These are phyloP conservation scores for Camponotus vicinus DNA, from an alignment of 1,140 invertebrate genomes.

Conservation along the genomic window DNA sequence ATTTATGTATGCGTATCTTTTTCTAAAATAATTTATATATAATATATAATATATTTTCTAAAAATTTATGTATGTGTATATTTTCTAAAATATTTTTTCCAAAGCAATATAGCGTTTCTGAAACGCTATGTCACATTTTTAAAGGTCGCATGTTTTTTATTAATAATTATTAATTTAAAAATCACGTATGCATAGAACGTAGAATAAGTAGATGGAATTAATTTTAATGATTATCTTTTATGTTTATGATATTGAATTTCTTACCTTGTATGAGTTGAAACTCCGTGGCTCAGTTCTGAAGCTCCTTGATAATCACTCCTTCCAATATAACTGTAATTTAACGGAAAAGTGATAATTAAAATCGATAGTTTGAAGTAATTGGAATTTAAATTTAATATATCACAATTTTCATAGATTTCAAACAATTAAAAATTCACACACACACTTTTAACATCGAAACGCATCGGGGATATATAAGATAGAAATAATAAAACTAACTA, in stretches of 20 bases:
- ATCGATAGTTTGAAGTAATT: neutral
- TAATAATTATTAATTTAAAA: neutral
- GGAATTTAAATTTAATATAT: neutral
- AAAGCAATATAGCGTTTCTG: neutral
- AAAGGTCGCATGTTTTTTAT: neutral
- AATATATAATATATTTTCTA: no score
- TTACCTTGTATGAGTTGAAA: neutral
- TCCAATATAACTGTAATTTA: neutral
- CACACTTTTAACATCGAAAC: neutral
- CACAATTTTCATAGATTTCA: slow-evolving; percentile 6
- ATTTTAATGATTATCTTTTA: neutral
- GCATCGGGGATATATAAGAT: neutral
- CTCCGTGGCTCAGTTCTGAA: neutral
- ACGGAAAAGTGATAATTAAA: neutral
- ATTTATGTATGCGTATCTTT: neutral
- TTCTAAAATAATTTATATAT: no score
- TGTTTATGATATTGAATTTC: neutral
- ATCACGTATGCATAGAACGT: neutral
- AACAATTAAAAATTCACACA: neutral
- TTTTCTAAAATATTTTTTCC: neutral
- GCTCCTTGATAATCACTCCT: neutral
- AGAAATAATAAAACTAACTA: neutral
- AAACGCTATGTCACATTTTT: neutral
- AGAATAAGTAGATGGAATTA: neutral
- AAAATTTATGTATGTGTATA: neutral